phyloP scores from a whole-genome alignment of 2,113 vertebrate species.

The Ptyas mucosa region DNA sequence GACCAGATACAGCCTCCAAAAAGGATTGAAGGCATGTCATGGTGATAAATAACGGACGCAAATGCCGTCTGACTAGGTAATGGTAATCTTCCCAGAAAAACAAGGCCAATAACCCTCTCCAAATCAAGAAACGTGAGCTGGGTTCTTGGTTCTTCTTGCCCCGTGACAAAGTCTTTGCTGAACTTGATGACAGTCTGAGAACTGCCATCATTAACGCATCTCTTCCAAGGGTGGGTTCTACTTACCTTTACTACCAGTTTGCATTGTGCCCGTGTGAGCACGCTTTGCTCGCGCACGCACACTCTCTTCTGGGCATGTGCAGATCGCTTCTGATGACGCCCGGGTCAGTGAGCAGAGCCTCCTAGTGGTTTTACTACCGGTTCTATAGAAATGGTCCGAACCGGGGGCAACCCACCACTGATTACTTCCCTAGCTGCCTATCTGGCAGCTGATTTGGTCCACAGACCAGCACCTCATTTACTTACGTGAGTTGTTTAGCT shows the following conservation, averaged over 20 bases:
- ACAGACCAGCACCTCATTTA: not conserved
- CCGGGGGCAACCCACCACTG: too few relatives aligned
- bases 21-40: not conserved
- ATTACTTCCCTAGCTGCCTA: too few relatives aligned
- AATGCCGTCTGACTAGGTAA: not conserved
- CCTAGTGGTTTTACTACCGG: too few relatives aligned
- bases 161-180: not conserved
- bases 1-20: not conserved
- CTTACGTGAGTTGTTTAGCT: not conserved
- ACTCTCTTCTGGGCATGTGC: too few relatives aligned
- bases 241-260: too few relatives aligned
- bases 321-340: too few relatives aligned
- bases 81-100: not conserved
- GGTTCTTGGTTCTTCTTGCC: not conserved
- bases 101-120: not conserved
- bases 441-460: not conserved
- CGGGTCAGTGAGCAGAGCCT: too few relatives aligned
- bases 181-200: not conserved
- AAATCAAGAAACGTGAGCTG: not conserved
- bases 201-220: not conserved
- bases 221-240: too few relatives aligned
- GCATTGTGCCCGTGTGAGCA: too few relatives aligned
- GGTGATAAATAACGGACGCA: not conserved
- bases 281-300: too few relatives aligned
- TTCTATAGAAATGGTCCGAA: too few relatives aligned